Evolutionary conservation across 2,113 vertebrate genomes (phyloP).

Genomic region (Salvator merianae): DNA sequence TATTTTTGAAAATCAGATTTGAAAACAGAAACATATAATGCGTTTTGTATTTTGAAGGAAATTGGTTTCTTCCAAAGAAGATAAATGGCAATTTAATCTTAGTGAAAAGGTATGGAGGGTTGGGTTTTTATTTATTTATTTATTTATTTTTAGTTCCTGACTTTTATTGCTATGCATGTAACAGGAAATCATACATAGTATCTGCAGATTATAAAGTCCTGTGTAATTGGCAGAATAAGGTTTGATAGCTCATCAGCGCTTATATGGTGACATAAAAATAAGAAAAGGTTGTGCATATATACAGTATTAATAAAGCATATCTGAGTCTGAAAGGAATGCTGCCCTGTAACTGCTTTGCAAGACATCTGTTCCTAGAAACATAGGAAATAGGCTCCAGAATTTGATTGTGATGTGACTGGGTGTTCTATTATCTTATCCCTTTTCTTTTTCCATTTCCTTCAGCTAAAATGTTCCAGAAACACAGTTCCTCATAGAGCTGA

Average conservation of each 20-base stretch:
- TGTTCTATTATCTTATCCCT: too few species aligned
- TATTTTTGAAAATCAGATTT: conserved; percentile 24
- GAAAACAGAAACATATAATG: background rate
- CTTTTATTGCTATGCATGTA: background rate
- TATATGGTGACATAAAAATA: background rate
- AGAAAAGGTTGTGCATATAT: too few species aligned
- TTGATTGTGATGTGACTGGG: too few species aligned
- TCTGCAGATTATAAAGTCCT: background rate
- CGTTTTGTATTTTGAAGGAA: conserved; percentile 1
- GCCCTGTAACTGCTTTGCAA: background rate
- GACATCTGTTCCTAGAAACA: background rate
- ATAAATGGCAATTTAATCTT: conserved; percentile 21
- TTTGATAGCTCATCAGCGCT: background rate
- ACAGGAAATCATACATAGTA: conserved; percentile 1
- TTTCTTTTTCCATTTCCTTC: too few species aligned
- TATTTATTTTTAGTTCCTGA: too few species aligned
- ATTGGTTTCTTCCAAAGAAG: conserved; percentile 17
- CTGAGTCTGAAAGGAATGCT: background rate
- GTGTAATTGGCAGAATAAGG: background rate
- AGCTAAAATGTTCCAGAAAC: too few species aligned
- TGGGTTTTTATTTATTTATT: background rate
- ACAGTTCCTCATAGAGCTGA: too few species aligned
- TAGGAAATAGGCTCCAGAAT: background rate
- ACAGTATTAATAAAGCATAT: background rate
- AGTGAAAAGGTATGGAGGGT: background rate